Evolutionary conservation across 2,888 invertebrate species (phyloP).

Genomic region (Smittia sp.): DNA sequence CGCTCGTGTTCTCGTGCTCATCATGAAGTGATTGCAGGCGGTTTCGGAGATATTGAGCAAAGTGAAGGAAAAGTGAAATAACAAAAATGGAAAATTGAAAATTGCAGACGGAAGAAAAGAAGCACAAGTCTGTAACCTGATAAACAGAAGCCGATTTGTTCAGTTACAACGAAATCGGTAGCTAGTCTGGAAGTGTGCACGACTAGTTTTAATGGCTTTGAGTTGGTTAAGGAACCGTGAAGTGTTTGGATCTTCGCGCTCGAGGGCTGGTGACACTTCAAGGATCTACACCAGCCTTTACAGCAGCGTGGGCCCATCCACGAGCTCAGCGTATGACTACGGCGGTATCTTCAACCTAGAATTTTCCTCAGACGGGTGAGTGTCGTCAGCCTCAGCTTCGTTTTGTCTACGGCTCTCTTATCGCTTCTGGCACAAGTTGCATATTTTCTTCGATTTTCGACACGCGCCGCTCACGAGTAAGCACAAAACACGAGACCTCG

Average conservation of each 20-base stretch:
- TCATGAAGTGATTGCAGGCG: neutral
- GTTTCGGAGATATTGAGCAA: no score
- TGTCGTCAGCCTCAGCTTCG: neutral
- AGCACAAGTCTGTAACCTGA: neutral
- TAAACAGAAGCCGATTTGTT: neutral
- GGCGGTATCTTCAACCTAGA: conserved; percentile 33
- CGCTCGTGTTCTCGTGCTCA: neutral
- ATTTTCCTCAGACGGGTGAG: conserved; percentile 13
- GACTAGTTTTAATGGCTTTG: no score
- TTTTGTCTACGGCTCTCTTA: neutral
- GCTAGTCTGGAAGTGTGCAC: neutral
- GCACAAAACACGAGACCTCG: neutral
- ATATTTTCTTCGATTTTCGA: neutral
- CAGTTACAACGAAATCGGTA: no score
- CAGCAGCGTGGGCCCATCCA: neutral
- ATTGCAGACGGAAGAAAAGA: neutral
- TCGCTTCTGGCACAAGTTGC: no score
- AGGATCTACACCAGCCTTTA: conserved; percentile 20
- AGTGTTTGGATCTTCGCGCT: neutral
- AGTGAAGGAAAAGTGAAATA: neutral
- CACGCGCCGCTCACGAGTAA: neutral
- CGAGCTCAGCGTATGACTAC: neutral
- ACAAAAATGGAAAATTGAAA: conserved; percentile 11
- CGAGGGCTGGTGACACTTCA: neutral
- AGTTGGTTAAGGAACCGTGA: neutral